Evolutionary conservation across 37 sponge, comb jelly and placozoan species (phyloP).

Genomic region (Geodia barretti): DNA sequence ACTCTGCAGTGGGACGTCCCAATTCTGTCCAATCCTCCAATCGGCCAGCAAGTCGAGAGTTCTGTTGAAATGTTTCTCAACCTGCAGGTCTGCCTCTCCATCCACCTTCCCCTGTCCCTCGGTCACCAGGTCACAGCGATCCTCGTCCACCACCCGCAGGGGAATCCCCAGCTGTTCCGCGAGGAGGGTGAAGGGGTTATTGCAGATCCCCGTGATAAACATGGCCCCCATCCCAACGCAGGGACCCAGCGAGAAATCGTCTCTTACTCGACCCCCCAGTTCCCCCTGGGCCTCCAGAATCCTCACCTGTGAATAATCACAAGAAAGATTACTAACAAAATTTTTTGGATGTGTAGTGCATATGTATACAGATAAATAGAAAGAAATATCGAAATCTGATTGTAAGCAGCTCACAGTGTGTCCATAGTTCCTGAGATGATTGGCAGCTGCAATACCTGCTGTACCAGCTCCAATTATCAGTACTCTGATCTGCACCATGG

Average conservation of each 20-base stretch:
- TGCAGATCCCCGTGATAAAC: constrained; percentile 84
- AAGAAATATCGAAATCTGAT: neutral
- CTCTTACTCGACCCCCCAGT: constrained; percentile 80
- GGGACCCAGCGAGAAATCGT: constrained; percentile 65
- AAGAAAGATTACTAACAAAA: neutral
- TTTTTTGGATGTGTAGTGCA: neutral
- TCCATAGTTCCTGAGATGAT: constrained; percentile 80
- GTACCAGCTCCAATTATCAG: constrained; percentile 79
- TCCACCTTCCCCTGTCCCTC: constrained; percentile 53
- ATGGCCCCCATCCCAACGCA: constrained; percentile 80
- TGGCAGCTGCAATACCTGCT: constrained; percentile 79
- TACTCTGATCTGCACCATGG: constrained; percentile 20
- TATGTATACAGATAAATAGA: neutral
- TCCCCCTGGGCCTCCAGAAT: constrained; percentile 70
- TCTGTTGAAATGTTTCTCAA: constrained; percentile 78
- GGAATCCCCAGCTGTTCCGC: constrained; percentile 61
- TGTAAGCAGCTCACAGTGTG: constrained; percentile 31
- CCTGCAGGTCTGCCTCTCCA: constrained; percentile 38
- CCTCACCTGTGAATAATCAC: constrained; percentile 51
- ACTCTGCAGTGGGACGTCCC: constrained; percentile 64
- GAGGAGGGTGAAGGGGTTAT: constrained; percentile 83
- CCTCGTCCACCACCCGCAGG: constrained; percentile 57
- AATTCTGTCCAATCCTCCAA: constrained; percentile 55
- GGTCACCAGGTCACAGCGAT: constrained; percentile 72
- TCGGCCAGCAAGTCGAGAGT: constrained; percentile 76